These are phyloP conservation scores for Noctuana brunneofusca DNA, from an alignment of 2,888 invertebrate genomes.

Conservation along the genomic window DNA sequence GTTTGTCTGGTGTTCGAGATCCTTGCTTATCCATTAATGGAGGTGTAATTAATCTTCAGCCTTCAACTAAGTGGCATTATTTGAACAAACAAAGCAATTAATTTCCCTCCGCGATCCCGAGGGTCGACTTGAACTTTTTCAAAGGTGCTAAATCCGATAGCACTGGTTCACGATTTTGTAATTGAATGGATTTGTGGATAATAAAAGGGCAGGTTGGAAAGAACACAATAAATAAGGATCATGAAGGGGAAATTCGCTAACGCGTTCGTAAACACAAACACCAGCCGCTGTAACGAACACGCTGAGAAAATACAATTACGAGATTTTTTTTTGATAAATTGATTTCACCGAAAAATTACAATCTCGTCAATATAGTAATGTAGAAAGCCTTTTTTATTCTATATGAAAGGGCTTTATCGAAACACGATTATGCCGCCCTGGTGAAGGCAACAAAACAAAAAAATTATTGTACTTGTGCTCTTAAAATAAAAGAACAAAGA, in stretches of 20 bases:
- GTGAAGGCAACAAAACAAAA: no score
- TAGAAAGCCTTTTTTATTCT: no score
- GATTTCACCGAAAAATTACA: not conserved
- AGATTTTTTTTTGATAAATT: not conserved
- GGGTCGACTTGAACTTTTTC: constrained; percentile 7
- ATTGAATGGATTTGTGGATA: constrained; percentile 2
- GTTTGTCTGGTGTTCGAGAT: not conserved
- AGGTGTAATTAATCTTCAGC: constrained; percentile 27
- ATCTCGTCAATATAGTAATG: not conserved
- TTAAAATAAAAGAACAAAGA: no score
- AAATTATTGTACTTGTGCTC: no score
- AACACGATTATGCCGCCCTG: no score
- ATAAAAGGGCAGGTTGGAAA: not conserved
- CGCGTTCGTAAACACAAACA: not conserved
- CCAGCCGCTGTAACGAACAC: not conserved
- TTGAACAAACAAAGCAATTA: constrained; percentile 27
- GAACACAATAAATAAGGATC: constrained; percentile 8
- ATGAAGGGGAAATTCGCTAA: not conserved
- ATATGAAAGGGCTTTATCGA: no score
- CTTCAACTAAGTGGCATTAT: constrained; percentile 22
- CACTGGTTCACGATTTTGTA: not conserved
- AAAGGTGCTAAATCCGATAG: constrained; percentile 1
- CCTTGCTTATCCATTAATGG: constrained; percentile 24
- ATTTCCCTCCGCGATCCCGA: not conserved
- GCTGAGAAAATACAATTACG: not conserved